Conservation (phyloP, 2,113 vertebrate species). For the Elaphurus davidianus region DNA sequence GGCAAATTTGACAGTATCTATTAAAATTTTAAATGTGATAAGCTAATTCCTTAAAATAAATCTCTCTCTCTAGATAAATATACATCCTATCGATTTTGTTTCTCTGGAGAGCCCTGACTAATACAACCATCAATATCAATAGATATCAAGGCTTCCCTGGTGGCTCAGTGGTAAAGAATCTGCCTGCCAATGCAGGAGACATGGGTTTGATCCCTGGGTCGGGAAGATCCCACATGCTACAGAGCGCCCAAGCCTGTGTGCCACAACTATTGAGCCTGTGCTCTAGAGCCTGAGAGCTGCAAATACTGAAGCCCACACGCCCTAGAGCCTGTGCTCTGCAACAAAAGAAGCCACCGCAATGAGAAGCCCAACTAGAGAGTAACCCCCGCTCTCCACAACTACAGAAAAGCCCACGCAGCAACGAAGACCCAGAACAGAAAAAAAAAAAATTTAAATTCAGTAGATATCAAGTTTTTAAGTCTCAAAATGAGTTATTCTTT, state of each 20-base stretch:
- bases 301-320: neutral
- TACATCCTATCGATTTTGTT: neutral
- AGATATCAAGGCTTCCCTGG: neutral
- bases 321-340: neutral
- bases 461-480: neutral
- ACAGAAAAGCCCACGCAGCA: neutral
- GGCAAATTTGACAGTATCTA: neutral
- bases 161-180: neutral
- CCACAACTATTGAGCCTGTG: neutral
- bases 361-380: neutral
- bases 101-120: neutral
- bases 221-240: neutral
- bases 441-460: neutral
- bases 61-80: neutral
- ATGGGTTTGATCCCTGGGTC: neutral
- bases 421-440: neutral
- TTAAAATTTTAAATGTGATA: constrained; percentile 17
- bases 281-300: neutral
- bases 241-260: neutral
- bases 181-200: neutral
- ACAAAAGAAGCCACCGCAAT: neutral
- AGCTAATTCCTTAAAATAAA: neutral
- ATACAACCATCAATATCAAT: neutral
- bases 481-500: neutral
- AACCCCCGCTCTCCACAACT: neutral